Evolutionary conservation across 1,140 invertebrate genomes (phyloP), one percentile per base, ranked within the genome.

Genomic region (Hyphantria cunea): DNA sequence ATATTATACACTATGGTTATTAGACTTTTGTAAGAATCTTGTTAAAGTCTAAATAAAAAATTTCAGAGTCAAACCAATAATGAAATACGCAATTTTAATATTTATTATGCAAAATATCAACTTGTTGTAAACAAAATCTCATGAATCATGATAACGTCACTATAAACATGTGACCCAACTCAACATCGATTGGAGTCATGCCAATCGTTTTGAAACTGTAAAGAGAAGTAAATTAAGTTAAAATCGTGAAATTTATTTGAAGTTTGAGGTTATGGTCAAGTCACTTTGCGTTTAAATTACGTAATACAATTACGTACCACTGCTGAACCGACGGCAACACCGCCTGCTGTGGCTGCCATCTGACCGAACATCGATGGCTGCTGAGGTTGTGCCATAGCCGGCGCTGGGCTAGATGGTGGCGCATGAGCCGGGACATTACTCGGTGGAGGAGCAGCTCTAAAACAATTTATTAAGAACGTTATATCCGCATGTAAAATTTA

Each of bases 311-410:
- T 74, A 93, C 93, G 78, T 86, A 94, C 93, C 70, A 97, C 94
- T 37, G 96, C 96, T 0, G 95, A 97, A 74, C 97, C 97, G 49
- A 97, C 93, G 37, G 97, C 97, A 31, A 98, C 97, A 74, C 96
- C 96, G 53, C 96, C 96, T 77, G 96, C 97, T 6, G 96, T 98
- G 1, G 96, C 96, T 60, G 96, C 97, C 96, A 98, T 98, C 91
- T 98, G 96, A 49, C 93, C 94, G 75, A 97, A 93, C 42, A 97
- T 68, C 7, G 92, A 92, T 6, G 94, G 94, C 37, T 93, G 92
- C 70, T 94, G 93, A 25, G 84, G 80, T 59, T 86, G 84, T 13
- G 80, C 76, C 49, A 61, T 52, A 17, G 70, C 68, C n/a, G 95
- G 93, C 42, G 93, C 93, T 62, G 93, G 92, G 10, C 93, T 92